Evolutionary conservation across 2,888 invertebrate genomes (phyloP), one percentile per base, ranked within the genome.

Genomic region (Automeris io): DNA sequence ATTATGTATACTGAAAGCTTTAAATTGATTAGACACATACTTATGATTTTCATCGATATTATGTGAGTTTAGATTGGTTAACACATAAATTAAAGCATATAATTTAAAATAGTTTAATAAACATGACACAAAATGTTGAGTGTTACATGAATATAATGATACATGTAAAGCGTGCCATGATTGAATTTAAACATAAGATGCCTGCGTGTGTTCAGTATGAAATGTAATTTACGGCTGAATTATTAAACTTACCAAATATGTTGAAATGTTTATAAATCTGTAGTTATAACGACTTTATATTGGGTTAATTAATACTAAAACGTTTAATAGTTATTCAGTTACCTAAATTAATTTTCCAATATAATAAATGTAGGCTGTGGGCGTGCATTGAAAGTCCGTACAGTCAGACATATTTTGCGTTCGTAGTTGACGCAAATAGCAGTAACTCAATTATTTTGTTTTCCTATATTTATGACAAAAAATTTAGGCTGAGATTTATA

Each of bases 171-270:
- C 59, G 82, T 83, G 83, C 82, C 82, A 83, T 83, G 63, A 62
- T 59, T 19, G 9, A 29, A 34, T 19, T 32, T 55, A 64, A 62
- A 68, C 63, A 60, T 76, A 75, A 81, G 77, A 76, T 76, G 82
- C 83, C 82, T 80, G 77, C n/a, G n/a, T 73, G 85, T 83, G 83
- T 85, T 83, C 82, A 83, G 65, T 59, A 59, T 70, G 65, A 52
- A 47, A 46, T 16, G n/a, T 29, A 29, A 29, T 26, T 8, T 8
- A 26, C 50, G 44, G 46, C 41, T 41, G 42, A 41, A 29, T 29
- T n/a, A n/a, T n/a, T n/a, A n/a, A n/a, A 29, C 29, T 3, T 29
- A 29, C 16, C 8, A 29, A n/a, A 29, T 50, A 43, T 43, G 39
- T 45, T 41, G 43, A 8, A 43, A 38, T 32, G 38, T 22, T 34